These are phyloP conservation scores for Brachyrhaphis roseni DNA, from an alignment of 2,797 vertebrate genomes.

Conservation along the genomic window DNA sequence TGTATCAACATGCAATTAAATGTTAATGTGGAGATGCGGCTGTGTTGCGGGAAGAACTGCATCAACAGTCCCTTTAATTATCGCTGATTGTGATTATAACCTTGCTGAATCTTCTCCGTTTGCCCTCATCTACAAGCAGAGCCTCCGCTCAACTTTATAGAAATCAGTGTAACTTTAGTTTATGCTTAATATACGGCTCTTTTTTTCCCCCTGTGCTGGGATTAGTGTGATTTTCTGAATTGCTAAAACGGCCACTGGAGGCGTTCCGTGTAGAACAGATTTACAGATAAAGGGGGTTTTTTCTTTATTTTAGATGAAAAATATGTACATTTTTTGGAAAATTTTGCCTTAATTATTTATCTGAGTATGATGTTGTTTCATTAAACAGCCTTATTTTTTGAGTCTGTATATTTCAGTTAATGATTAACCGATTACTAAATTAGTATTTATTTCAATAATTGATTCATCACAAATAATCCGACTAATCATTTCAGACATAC, in stretches of 20 bases:
- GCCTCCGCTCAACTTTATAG: slow-evolving; percentile 52
- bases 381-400: no score
- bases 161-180: slow-evolving; percentile 27
- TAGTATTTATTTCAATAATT: background rate
- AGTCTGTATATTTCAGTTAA: no score
- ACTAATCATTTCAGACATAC: no score
- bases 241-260: no score
- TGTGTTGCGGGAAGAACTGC: slow-evolving; percentile 46
- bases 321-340: no score
- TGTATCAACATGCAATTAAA: slow-evolving; percentile 72
- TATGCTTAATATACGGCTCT: slow-evolving; percentile 21
- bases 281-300: no score
- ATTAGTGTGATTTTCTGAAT: slow-evolving; percentile 32
- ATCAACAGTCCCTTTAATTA: slow-evolving; percentile 63
- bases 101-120: slow-evolving; percentile 30
- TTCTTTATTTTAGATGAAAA: no score
- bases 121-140: slow-evolving; percentile 48
- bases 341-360: no score
- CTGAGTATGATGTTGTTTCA: no score
- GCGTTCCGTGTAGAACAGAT: no score
- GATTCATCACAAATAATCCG: background rate
- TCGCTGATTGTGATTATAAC: slow-evolving; percentile 72
- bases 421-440: no score
- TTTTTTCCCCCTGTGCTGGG: slow-evolving; percentile 28
- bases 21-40: slow-evolving; percentile 58